A percentile compares a stretch with the other conserved stretches of the same genome.
Conservation (phyloP, 2,888 invertebrate genomes). For the Spilarctia lutea region DNA sequence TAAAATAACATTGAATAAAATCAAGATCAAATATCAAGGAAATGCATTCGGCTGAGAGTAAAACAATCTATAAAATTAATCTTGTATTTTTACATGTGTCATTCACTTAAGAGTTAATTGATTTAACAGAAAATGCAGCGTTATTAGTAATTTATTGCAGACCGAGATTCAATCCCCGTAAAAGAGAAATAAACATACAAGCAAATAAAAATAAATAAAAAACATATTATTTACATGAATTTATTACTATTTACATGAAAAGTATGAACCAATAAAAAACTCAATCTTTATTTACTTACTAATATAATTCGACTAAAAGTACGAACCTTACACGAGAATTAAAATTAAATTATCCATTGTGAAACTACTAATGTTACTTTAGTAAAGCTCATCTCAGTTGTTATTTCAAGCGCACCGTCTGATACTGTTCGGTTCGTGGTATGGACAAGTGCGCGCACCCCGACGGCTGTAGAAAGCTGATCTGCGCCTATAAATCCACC, state of each 20-base stretch:
- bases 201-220: no score
- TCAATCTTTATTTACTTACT: background rate
- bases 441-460: slow-evolving; percentile 38
- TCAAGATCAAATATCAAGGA: background rate
- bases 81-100: background rate
- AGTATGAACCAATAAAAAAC: no score
- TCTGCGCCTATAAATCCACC: slow-evolving; percentile 76
- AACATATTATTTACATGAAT: no score
- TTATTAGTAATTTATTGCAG: no score
- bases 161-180: no score
- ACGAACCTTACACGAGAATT: background rate
- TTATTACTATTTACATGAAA: no score
- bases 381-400: slow-evolving; percentile 10
- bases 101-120: background rate
- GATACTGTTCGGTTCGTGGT: slow-evolving; percentile 21
- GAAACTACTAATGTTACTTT: background rate
- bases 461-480: slow-evolving; percentile 75
- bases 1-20: background rate
- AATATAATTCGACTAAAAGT: background rate
- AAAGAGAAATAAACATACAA: no score
- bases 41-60: background rate
- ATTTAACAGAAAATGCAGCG: background rate
- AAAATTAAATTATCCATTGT: background rate
- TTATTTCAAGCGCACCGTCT: slow-evolving; percentile 12
- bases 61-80: background rate